phyloP scores from a whole-genome alignment of 2,888 invertebrate genomes.

The Cistogaster globosa region DNA sequence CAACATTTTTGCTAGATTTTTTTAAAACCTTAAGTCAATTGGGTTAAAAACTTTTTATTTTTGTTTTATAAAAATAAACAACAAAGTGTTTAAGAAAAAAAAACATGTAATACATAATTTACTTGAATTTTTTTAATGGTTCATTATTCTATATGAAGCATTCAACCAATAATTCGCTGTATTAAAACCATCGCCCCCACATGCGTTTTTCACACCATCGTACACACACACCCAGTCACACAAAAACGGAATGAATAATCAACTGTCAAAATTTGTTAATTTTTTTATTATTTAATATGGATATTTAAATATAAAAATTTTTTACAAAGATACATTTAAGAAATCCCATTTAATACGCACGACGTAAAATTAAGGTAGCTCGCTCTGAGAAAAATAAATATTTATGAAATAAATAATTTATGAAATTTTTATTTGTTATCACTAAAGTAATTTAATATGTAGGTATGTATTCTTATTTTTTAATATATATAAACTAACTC shows the following conservation, averaged over 20 bases:
- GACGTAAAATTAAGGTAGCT: neutral
- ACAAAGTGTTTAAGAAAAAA: neutral
- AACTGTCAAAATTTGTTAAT: conserved; percentile 62
- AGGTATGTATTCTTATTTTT: too few species aligned
- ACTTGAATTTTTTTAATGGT: neutral
- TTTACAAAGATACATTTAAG: conserved; percentile 29
- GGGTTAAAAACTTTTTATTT: conserved; percentile 27
- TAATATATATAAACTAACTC: too few species aligned
- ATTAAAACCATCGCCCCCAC: conserved; percentile 2
- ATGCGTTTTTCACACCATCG: neutral
- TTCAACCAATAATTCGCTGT: neutral
- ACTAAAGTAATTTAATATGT: too few species aligned
- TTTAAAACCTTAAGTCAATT: conserved; percentile 47
- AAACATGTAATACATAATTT: neutral
- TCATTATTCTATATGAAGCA: neutral
- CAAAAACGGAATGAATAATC: conserved; percentile 11
- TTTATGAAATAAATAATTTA: too few species aligned
- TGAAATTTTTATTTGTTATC: too few species aligned
- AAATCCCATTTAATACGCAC: conserved; percentile 8
- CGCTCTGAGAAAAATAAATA: too few species aligned
- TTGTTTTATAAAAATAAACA: neutral
- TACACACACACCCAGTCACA: neutral
- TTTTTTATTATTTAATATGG: conserved; percentile 24
- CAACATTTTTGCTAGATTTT: conserved; percentile 1
- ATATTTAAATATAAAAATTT: conserved; percentile 30